Evolutionary conservation across 2,888 invertebrate genomes (phyloP), one percentile per base, ranked within the genome.

Genomic region (Periphyllus acericola): DNA sequence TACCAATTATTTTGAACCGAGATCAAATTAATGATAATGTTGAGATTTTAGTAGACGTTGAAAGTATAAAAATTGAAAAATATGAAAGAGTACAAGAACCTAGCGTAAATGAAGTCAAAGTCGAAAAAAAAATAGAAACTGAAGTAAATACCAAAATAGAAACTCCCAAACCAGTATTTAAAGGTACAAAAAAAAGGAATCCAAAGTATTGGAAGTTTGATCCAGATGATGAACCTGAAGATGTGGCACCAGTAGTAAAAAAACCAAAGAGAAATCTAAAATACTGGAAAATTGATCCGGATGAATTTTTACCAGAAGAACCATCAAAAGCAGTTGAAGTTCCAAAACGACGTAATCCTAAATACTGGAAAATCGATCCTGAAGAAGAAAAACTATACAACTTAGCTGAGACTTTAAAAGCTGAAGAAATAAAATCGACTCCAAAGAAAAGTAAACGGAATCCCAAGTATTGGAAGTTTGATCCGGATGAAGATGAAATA

Each of bases 221-320:
- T 81, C 82, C 86, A 4, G 90, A 90, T 78, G 90, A 89, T 9
- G 90, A 90, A 72, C 90, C 90, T 55, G 90, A 89, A 32, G 89
- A 85, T 60, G 89, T 91, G 79, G 91, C 90, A 72, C 89, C 90
- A 19, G 90, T 75, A 82, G 90, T 90, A 84, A 74, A 83, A 60
- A 83, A 71, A 85, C 75, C 36, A 8, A 91, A 91, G 89, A 89
- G 89, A 46, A 85, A 89, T 89, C 89, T 52, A 4, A 90, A 74
- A 90, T 84, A 89, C 86, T 89, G 75, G 89, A 85, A 89, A 74
- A 34, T 87, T 74, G 89, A 89, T 90, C 90, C 90, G 0, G 85
- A 89, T 40, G 80, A 90, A 89, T 90, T 89, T 84, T 90, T 76
- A 81, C 90, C 90, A 81, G 91, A 91, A 75, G 90, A 91, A 78